Percentiles rank a stretch among this genome's conserved stretches.
These are phyloP conservation scores for Leuciscus waleckii DNA, from an alignment of 2,797 vertebrate genomes.

Conservation along the genomic window DNA sequence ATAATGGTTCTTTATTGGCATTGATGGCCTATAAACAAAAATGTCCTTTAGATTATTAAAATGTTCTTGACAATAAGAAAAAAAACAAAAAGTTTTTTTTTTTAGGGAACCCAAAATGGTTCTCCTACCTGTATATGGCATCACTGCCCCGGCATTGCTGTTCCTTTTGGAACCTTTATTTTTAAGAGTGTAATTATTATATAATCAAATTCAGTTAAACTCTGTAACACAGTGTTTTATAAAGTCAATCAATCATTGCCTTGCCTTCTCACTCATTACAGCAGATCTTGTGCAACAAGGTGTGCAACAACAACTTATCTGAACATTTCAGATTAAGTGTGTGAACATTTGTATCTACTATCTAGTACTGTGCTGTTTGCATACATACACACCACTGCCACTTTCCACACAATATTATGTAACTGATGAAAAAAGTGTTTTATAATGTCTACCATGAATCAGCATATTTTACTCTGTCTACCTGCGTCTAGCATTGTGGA, in stretches of 20 bases:
- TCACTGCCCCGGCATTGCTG: neutral
- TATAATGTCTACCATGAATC: slow-evolving; percentile 25
- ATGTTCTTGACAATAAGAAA: neutral
- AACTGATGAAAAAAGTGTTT: slow-evolving; percentile 15
- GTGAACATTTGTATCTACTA: neutral
- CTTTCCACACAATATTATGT: neutral
- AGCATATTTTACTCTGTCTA: slow-evolving; percentile 9
- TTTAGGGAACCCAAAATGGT: neutral
- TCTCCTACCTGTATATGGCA: neutral
- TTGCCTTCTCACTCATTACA: neutral
- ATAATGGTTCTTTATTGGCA: too few species aligned
- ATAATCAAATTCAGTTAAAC: neutral
- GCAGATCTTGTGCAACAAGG: neutral
- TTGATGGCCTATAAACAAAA: neutral
- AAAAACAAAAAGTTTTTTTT: too few species aligned
- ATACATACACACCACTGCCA: neutral
- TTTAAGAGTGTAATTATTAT: slow-evolving; percentile 5
- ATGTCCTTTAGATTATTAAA: neutral
- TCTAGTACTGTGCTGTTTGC: neutral
- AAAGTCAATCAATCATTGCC: neutral
- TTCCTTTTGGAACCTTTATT: neutral
- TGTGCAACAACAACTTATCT: neutral
- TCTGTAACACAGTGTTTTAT: neutral
- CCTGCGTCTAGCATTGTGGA: neutral
- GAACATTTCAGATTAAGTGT: neutral